Evolutionary conservation across 1,140 invertebrate species (phyloP).

Genomic region (Prorops nasuta): DNA sequence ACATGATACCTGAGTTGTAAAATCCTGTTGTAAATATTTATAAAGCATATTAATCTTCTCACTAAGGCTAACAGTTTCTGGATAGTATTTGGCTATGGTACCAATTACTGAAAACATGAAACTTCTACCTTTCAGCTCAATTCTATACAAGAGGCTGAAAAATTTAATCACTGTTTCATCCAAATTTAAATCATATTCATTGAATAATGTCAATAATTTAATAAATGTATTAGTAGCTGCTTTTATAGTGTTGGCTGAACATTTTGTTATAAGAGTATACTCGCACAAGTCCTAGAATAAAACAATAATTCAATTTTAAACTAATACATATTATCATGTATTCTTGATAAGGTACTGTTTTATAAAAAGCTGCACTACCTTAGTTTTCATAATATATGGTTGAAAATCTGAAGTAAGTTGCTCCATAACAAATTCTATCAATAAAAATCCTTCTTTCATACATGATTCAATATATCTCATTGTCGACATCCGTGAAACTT

Average conservation of each 20-base stretch:
- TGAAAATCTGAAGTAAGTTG: constrained; percentile 26
- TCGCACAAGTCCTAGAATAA: too few species aligned
- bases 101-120: constrained; percentile 13
- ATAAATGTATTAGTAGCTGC: too few species aligned
- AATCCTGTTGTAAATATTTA: constrained; percentile 14
- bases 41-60: constrained; percentile 17
- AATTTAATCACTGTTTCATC: too few species aligned
- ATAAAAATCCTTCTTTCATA: constrained; percentile 27
- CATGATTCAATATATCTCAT: constrained; percentile 6
- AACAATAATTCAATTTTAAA: too few species aligned
- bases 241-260: too few species aligned
- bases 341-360: too few species aligned
- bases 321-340: too few species aligned
- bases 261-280: too few species aligned
- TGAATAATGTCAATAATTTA: too few species aligned
- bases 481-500: constrained; percentile 3
- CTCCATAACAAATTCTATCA: constrained; percentile 28
- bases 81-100: constrained; percentile 22
- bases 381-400: constrained; percentile 27
- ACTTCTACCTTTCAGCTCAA: constrained; percentile 24
- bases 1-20: constrained; percentile 22
- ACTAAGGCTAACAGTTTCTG: constrained; percentile 3
- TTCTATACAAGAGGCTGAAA: too few species aligned
- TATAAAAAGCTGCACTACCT: too few species aligned
- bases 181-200: too few species aligned